Percentiles rank a stretch among this genome's conserved stretches.
Conservation (phyloP, 2,797 vertebrate genomes). For the Sciurus carolinensis region DNA sequence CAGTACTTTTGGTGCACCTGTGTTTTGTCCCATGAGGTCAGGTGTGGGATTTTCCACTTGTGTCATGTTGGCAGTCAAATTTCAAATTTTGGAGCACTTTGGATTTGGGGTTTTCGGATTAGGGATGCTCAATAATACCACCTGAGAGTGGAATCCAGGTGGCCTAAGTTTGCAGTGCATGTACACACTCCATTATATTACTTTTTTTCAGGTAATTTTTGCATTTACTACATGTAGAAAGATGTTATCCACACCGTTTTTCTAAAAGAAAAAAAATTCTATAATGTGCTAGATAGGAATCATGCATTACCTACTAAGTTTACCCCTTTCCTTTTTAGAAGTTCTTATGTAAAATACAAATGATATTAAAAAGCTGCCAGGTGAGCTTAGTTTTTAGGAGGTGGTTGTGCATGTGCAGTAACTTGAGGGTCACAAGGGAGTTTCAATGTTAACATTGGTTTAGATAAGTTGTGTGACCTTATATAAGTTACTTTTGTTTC, state of each 20-base stretch:
- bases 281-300: background rate
- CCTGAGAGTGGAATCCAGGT: background rate
- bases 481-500: background rate
- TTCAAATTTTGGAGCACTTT: background rate
- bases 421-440: background rate
- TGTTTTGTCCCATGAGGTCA: background rate
- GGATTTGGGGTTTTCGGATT: background rate
- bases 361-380: background rate
- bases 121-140: background rate
- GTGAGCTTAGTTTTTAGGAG: background rate
- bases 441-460: background rate
- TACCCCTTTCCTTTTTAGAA: background rate
- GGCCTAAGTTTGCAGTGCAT: background rate
- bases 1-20: background rate
- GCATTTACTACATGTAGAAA: background rate
- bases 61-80: background rate
- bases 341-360: background rate
- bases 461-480: no score
- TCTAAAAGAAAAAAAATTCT: background rate
- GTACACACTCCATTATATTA: rapidly evolving
- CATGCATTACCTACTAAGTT: background rate
- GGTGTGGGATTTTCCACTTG: background rate
- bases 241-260: background rate
- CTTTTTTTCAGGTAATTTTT: background rate
- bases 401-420: background rate